Evolutionary conservation across 2,888 invertebrate species (phyloP).

Genomic region (Incurvaria masculella): DNA sequence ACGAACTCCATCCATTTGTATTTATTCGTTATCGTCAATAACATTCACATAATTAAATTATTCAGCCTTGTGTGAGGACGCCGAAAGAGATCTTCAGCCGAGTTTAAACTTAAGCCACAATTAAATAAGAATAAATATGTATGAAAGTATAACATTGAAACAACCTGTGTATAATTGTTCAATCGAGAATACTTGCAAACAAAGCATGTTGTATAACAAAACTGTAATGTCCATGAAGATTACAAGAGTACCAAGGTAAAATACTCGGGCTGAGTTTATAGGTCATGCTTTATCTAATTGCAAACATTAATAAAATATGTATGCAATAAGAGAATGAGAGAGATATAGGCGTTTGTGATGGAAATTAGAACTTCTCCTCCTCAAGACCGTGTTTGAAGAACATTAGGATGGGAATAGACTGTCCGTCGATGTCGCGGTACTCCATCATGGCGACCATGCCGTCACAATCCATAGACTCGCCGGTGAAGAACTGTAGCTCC

Average conservation of each 20-base stretch:
- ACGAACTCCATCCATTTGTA: slow-evolving; percentile 2
- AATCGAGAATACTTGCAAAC: background rate
- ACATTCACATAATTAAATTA: slow-evolving; percentile 48
- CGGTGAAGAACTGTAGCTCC: slow-evolving; percentile 89
- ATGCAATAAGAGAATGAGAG: slow-evolving; percentile 5
- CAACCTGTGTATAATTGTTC: background rate
- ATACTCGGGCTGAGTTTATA: too few relatives aligned
- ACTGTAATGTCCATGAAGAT: background rate
- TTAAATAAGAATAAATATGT: background rate
- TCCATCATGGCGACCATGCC: slow-evolving; percentile 93
- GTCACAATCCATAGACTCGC: slow-evolving; percentile 91
- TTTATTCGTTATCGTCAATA: slow-evolving; percentile 31
- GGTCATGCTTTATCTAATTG: background rate
- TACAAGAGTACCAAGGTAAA: background rate
- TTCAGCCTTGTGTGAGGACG: slow-evolving; percentile 49
- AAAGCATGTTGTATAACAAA: background rate
- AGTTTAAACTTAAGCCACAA: background rate
- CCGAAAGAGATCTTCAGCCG: slow-evolving; percentile 32
- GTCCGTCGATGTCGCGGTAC: slow-evolving; percentile 85
- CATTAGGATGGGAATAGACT: slow-evolving; percentile 84
- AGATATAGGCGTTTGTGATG: too few relatives aligned
- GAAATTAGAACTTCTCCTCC: slow-evolving; percentile 87
- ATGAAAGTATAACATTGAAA: too few relatives aligned
- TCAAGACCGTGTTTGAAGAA: slow-evolving; percentile 95
- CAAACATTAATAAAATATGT: slow-evolving; percentile 1